Conservation (phyloP, 2,888 invertebrate species). For the Hermodice carunculata region DNA sequence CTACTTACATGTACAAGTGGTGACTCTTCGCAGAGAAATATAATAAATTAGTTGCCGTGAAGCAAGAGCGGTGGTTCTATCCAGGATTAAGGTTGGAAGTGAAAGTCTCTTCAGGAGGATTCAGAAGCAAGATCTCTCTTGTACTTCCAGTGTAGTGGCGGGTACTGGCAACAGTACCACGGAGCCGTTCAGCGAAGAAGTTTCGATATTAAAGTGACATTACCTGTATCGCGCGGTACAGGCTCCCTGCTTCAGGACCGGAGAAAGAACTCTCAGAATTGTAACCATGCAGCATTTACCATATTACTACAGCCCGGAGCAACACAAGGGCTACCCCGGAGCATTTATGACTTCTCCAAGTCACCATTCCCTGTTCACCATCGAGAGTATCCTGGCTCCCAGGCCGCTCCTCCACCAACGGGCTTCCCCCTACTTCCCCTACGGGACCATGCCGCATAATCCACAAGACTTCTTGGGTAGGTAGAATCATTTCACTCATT, state of each 20-base stretch:
- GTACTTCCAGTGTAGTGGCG: background rate
- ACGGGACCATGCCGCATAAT: conserved; percentile 28
- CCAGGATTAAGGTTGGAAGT: too few species aligned
- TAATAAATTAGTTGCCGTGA: too few species aligned
- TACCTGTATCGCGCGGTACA: background rate
- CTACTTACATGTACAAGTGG: too few species aligned
- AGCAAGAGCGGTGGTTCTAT: too few species aligned
- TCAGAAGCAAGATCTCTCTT: background rate
- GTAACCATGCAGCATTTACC: conserved; percentile 18
- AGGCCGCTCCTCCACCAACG: conserved; percentile 42
- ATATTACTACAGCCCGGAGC: conserved; percentile 10
- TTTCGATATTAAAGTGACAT: background rate
- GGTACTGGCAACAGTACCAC: too few species aligned
- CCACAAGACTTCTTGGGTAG: conserved; percentile 17
- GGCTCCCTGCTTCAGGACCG: background rate
- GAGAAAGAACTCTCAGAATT: background rate
- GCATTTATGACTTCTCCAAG: background rate
- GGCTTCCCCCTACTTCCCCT: conserved; percentile 47
- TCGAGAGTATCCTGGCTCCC: conserved; percentile 59
- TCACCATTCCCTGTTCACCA: conserved; percentile 45
- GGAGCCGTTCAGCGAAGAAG: too few species aligned
- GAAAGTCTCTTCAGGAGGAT: too few species aligned
- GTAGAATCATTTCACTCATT: too few species aligned
- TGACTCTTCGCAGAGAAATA: too few species aligned
- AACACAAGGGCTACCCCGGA: background rate